Conservation (phyloP, 1,140 invertebrate genomes). For the Reticulitermes speratus region DNA sequence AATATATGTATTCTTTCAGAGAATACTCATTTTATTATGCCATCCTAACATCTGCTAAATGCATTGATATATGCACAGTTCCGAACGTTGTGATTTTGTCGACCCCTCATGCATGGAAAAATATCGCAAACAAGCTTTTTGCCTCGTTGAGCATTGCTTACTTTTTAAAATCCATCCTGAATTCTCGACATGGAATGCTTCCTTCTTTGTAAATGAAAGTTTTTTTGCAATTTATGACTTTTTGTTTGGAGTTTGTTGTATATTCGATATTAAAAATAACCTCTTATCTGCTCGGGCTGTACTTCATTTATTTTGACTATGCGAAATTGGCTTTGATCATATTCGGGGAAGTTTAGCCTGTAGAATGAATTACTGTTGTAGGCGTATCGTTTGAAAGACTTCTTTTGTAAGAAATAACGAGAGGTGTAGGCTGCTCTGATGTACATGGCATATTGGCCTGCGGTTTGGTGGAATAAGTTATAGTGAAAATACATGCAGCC, state of each 20-base stretch:
- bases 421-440: too few relatives aligned
- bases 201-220: background rate
- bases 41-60: background rate
- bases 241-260: background rate
- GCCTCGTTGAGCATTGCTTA: background rate
- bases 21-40: background rate
- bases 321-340: too few relatives aligned
- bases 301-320: background rate
- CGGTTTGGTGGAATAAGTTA: too few relatives aligned
- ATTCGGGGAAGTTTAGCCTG: too few relatives aligned
- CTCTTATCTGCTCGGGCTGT: background rate
- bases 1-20: background rate
- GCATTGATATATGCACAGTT: background rate
- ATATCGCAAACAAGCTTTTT: background rate
- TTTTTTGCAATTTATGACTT: background rate
- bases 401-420: too few relatives aligned
- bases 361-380: too few relatives aligned
- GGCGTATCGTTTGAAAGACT: too few relatives aligned
- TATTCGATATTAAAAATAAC: conserved; percentile 5
- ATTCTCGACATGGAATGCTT: background rate
- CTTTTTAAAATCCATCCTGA: background rate
- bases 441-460: too few relatives aligned
- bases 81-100: background rate
- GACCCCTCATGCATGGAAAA: background rate
- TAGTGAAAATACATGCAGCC: too few relatives aligned